Base-by-base conservation (phyloP, 2,113 vertebrate genomes). In the Panthera leo region DNA sequence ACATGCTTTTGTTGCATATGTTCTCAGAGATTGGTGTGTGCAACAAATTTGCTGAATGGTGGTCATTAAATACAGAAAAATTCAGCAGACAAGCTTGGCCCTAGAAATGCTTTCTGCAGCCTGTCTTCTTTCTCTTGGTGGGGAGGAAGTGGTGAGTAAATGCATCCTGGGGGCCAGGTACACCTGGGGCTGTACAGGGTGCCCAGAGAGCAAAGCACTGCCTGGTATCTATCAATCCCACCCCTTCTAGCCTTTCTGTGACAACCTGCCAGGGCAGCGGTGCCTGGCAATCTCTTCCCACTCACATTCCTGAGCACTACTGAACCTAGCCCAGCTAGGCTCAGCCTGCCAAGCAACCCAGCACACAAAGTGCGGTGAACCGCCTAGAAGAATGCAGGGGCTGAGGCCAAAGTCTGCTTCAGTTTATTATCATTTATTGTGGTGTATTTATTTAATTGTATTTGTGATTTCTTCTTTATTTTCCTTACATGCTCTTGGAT, bases 381-480 rank as follows among this genome's bases (percentile, higher is more conserved):
- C 0, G 55, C 78, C 19, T 63, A 31, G 78, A 95, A 89, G 86
- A 97, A 95, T 86, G 79, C 78, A 78, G 68, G 58, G 36, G 36
- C 48, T 48, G 83, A 86, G 93, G 96, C 97, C 93, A 96, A 96
- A 93, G 48, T 48, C 51, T 73, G 83, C 63, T 97, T 75, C 78
- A 73, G 36, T 95, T 98, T 94, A 94, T 96, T 96, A 96, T 91
- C 89, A 93, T 91, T 96, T 95, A 95, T 95, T 93, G 92, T 93
- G 78, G 42, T 97, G 21, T 96, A 96, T 91, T 97, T 97, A 92
- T 91, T 97, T 97, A 95, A 97, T 91, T 67, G 18, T 88, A 92
- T 93, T 94, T 95, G 39, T 18, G 91, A 70, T 97, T 97, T 97
- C 39, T 91, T 89, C 78, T 95, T 94, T 91, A 91, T 83, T 96